phyloP scores from a whole-genome alignment of 1,140 invertebrate species.

The Vollenhovia emeryi region DNA sequence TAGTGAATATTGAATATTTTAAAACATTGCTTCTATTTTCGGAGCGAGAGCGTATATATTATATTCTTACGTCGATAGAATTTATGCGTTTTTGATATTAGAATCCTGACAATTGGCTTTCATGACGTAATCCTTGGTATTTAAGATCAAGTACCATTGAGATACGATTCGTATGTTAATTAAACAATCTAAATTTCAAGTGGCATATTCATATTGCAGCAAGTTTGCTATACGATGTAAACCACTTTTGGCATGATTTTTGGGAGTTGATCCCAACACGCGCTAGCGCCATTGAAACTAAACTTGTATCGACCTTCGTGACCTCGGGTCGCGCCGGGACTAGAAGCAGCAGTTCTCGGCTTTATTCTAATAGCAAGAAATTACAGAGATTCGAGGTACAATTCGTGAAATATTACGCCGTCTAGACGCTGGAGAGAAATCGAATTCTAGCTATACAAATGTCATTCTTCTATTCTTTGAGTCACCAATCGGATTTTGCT shows the following conservation, averaged over 20 bases:
- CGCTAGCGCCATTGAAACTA: conserved; percentile 12
- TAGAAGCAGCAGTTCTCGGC: neutral
- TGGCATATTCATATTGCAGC: neutral
- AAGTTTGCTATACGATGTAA: conserved; percentile 18
- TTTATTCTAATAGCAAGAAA: conserved; percentile 34
- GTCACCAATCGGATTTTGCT: neutral
- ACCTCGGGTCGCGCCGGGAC: neutral
- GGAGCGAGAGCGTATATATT: neutral
- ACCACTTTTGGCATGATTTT: conserved; percentile 29
- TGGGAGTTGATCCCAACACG: neutral
- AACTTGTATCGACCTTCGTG: conserved; percentile 34
- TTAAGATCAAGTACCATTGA: neutral
- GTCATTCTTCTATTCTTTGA: neutral
- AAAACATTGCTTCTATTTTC: neutral
- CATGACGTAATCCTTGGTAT: neutral
- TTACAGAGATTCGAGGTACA: conserved; percentile 9
- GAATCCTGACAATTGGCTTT: neutral
- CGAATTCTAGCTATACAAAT: neutral
- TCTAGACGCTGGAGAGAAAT: neutral
- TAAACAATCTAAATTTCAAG: conserved; percentile 4
- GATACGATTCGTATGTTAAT: conserved; percentile 21
- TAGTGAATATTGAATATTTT: conserved; percentile 12
- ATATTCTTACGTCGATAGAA: neutral
- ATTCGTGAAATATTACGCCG: neutral
- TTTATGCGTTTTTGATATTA: neutral